Evolutionary conservation across 2,113 vertebrate species (phyloP), one percentile per base, ranked within the genome.

Genomic region (Austrofundulus limnaeus): DNA sequence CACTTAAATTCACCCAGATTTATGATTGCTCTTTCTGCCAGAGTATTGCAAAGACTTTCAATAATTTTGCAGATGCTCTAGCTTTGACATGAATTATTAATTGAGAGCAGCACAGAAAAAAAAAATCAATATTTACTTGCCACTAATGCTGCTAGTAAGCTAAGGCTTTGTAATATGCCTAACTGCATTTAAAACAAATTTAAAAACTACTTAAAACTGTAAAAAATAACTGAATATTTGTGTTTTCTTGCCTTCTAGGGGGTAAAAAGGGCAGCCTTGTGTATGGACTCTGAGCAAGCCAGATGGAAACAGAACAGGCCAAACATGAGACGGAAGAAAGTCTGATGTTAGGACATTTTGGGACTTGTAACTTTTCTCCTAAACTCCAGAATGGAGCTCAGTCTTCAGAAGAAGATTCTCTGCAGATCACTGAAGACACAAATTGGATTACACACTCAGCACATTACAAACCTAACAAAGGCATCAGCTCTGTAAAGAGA

Each of bases 301-400:
- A 95, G 95, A 99, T 99, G 97, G 97, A 98, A 96, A 94, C 94
- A 93, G 94, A 96, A 83, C 92, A 95, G 92, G 91, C 91, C 89
- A 94, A 90, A 85, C 93, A 98, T 96, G 94, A 91, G 91, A 94
- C 94, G 78, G 94, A 96, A 94, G 94, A 94, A 94, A 95, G 91
- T 93, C 88, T 93, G 86, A 95, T 94, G 91, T 89, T 91, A 87
- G 86, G 90, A 71, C 92, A 94, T 62, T 86, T 94, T 75, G 91
- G 90, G 87, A 89, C 88, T 72, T 90, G 86, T 82, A 94, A 93
- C 82, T 66, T 80, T 79, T 72, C 84, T 49, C 61, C 70, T 64
- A 96, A 94, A 85, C 84, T 94, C 59, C 95, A 96, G 78, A 98
- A 96, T 82, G 94, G 95, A 86, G 92, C 84, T 85, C 92, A 91